phyloP scores from a whole-genome alignment of 2,113 vertebrate species.

The Rhinichthys klamathensis region DNA sequence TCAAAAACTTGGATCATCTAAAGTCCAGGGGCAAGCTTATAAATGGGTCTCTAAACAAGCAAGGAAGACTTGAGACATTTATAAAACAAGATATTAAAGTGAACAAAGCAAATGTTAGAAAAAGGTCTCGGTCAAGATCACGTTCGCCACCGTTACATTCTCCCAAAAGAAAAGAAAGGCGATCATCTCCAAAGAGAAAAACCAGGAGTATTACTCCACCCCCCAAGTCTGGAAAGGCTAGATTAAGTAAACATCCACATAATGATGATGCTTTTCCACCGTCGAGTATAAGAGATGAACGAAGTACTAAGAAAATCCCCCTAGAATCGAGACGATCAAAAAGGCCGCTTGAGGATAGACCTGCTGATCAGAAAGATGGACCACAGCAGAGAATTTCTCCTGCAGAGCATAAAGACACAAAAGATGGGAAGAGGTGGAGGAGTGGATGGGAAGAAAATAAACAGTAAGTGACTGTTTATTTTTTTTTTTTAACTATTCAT shows the following conservation, averaged over 20 bases:
- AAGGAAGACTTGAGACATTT: conserved; percentile 75
- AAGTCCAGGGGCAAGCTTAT: conserved; percentile 82
- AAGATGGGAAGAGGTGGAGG: conserved; percentile 91
- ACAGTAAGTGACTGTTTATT: conserved; percentile 78
- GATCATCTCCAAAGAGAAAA: conserved; percentile 85
- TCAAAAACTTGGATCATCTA: conserved; percentile 77
- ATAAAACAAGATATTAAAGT: conserved; percentile 80
- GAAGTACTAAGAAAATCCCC: conserved; percentile 77
- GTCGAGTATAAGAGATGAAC: conserved; percentile 75
- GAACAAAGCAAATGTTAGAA: conserved; percentile 82
- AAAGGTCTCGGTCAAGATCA: conserved; percentile 87
- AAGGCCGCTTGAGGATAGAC: conserved; percentile 81
- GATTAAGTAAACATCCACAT: conserved; percentile 79
- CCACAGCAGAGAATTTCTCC: conserved; percentile 72
- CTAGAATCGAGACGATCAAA: conserved; percentile 80
- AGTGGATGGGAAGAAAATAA: conserved; percentile 97
- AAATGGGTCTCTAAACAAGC: conserved; percentile 87
- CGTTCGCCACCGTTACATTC: conserved; percentile 83
- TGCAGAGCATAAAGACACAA: conserved; percentile 76
- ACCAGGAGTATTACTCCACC: conserved; percentile 83
- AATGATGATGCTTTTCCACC: conserved; percentile 72
- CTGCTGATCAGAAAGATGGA: conserved; percentile 66
- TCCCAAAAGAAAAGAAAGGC: conserved; percentile 88
- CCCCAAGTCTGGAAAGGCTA: conserved; percentile 81
- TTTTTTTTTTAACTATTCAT: conserved; percentile 7